Base-by-base conservation (phyloP, 2,888 invertebrate species). In the Mythimna albipuncta region DNA sequence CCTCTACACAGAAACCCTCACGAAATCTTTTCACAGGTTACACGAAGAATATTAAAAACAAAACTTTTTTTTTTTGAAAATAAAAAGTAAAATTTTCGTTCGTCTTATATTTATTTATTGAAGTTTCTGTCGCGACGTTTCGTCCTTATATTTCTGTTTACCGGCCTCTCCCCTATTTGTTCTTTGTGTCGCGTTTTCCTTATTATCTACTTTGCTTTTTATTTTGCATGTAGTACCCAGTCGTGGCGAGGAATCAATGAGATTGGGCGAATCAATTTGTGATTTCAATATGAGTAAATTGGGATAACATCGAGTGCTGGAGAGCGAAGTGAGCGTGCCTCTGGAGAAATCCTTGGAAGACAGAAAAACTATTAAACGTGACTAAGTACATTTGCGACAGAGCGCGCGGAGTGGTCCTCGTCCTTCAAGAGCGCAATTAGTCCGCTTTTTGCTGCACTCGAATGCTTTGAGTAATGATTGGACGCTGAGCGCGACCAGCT, bases 361-460 rank as follows among this genome's bases (percentile, higher is more conserved):
- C 87, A 91, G 92, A 93, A 95, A 94, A 94, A 94, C 93, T 93
- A 92, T 92, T 92, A 92, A 93, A 95, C 94, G 95, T 95, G 94
- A 93, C 94, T 94, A 94, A 96, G 95, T 95, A 94, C 90, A 90
- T 93, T 93, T 92, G 92, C 91, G 92, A 94, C 93, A 92, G 93
- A 91, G 89, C 85, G 88, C 88, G 84, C 85, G 85, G 91, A 94
- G 93, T 93, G 93, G 92, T 92, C 93, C 94, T 94, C 94, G 95
- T 95, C 94, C 94, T 94, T 95, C 93, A 93, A 94, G 94, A 92
- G 91, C 90, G 94, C 95, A 95, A 95, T 96, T 96, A 96, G 96
- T 93, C 87, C 89, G 90, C 92, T 95, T 95, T 96, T 95, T 95
- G 94, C 92, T 93, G 93, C 93, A 93, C 91, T 93, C 88, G 87